Evolutionary conservation across 2,888 invertebrate genomes (phyloP).

Genomic region (Tiphia femorata): DNA sequence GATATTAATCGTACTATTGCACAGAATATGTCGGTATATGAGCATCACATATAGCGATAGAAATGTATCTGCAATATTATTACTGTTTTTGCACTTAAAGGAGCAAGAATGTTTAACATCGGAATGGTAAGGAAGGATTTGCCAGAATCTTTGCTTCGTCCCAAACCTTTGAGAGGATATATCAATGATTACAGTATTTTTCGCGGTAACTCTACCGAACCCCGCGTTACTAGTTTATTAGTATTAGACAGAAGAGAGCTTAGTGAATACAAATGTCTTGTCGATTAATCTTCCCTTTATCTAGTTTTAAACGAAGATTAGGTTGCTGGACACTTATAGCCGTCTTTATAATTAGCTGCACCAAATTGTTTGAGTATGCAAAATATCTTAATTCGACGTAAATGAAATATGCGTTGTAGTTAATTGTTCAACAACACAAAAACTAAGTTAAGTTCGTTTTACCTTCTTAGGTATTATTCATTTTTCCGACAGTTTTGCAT

Average conservation of each 20-base stretch:
- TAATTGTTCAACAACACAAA: constrained; percentile 24
- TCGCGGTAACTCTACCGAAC: constrained; percentile 28
- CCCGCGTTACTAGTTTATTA: constrained; percentile 36
- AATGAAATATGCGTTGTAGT: constrained; percentile 25
- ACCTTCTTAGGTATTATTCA: constrained; percentile 30
- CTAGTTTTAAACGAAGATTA: constrained; percentile 26
- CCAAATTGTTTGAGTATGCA: constrained; percentile 43
- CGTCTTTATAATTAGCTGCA: constrained; percentile 37
- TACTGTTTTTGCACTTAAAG: no score
- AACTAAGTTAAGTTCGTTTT: constrained; percentile 30
- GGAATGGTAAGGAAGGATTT: no score
- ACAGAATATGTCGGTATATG: no score
- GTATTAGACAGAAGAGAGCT: constrained; percentile 38
- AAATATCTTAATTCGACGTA: constrained; percentile 17
- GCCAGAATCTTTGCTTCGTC: constrained; percentile 22
- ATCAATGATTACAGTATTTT: constrained; percentile 41
- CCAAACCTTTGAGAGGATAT: constrained; percentile 24
- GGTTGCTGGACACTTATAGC: constrained; percentile 18
- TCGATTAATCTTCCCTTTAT: constrained; percentile 30
- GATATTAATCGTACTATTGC: no score
- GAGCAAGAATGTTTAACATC: no score
- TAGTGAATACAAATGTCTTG: constrained; percentile 24
- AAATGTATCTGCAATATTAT: no score
- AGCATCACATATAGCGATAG: no score
- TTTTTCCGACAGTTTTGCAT: constrained; percentile 28